Percentiles rank a stretch among this genome's conserved stretches.
Conservation (phyloP, 2,888 invertebrate species). For the Thecocarcelia acutangulata region DNA sequence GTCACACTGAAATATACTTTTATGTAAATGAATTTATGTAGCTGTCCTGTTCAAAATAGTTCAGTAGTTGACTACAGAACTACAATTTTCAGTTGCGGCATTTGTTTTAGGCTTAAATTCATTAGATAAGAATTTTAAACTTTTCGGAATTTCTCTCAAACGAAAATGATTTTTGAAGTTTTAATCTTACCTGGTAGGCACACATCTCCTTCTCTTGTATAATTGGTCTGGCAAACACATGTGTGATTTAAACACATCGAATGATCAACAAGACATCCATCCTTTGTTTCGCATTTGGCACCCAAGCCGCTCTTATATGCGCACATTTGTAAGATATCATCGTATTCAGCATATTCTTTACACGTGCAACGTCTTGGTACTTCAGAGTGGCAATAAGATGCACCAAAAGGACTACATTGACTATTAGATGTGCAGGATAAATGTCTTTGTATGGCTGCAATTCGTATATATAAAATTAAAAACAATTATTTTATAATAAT, state of each 20-base stretch:
- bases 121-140: background rate
- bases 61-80: too few relatives aligned
- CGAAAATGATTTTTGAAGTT: background rate
- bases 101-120: too few relatives aligned
- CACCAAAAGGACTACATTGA: constrained; percentile 81
- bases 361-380: constrained; percentile 79
- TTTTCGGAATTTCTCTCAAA: background rate
- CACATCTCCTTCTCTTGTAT: constrained; percentile 73
- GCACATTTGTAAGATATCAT: constrained; percentile 78
- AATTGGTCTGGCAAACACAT: constrained; percentile 77
- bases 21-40: too few relatives aligned
- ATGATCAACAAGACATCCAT: constrained; percentile 75
- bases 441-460: constrained; percentile 76
- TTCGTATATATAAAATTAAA: background rate
- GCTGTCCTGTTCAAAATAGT: too few relatives aligned
- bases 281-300: constrained; percentile 77
- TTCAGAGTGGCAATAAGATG: constrained; percentile 74
- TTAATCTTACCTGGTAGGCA: constrained; percentile 75
- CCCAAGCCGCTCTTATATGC: constrained; percentile 78
- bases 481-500: too few relatives aligned
- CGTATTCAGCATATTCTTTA: constrained; percentile 78
- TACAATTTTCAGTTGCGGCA: too few relatives aligned
- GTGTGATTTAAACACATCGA: constrained; percentile 77
- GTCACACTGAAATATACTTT: too few relatives aligned
- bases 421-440: constrained; percentile 79